Percentiles rank a stretch among this genome's conserved stretches.
These are phyloP conservation scores for Rhyacophila brunnea DNA, from an alignment of 1,140 invertebrate species.

Conservation along the genomic window DNA sequence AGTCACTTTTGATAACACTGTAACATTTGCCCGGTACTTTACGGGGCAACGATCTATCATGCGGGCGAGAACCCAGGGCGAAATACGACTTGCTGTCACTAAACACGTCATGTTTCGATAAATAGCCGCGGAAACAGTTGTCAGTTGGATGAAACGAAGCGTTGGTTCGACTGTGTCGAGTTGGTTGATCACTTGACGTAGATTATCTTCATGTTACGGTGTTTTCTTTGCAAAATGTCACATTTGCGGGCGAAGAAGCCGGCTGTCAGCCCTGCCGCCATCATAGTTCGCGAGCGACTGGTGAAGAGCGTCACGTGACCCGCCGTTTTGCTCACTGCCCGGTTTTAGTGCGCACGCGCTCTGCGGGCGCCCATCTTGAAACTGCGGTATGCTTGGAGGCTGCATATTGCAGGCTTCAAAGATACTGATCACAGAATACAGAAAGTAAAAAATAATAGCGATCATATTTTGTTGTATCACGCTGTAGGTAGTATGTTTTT, in stretches of 20 bases:
- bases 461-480: too few species aligned
- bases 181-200: slow-evolving; percentile 9
- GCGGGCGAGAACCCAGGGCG: slow-evolving; percentile 15
- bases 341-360: slow-evolving; percentile 44
- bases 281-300: slow-evolving; percentile 45
- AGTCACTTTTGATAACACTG: slow-evolving; percentile 2
- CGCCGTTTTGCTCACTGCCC: slow-evolving; percentile 54
- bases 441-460: too few species aligned
- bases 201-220: slow-evolving; percentile 4
- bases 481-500: too few species aligned
- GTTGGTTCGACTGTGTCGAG: background rate
- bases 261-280: slow-evolving; percentile 6
- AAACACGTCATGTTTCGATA: slow-evolving; percentile 13
- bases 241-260: slow-evolving; percentile 12
- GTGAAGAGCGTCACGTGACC: slow-evolving; percentile 56
- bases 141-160: slow-evolving; percentile 3
- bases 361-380: background rate
- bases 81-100: slow-evolving; percentile 17
- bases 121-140: slow-evolving; percentile 4
- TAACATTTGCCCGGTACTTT: slow-evolving; percentile 1
- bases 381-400: slow-evolving; percentile 7
- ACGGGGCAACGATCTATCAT: slow-evolving; percentile 19
- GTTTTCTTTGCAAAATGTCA: slow-evolving; percentile 20
- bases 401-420: too few species aligned
- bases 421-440: too few species aligned